A percentile compares a stretch with the other conserved stretches of the same genome.
Conservation (phyloP, 2,113 vertebrate genomes). For the western clawed frog (Xenopus tropicalis) region UCB_Xtro_10.0 CM004446.2:52781501-52782000, state of each 20-base stretch:
- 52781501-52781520: too few species aligned
- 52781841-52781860: not conserved
- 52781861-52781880: too few species aligned
- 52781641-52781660: not conserved
- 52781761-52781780: too few species aligned
- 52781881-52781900: too few species aligned
- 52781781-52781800: not conserved
- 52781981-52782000: too few species aligned
- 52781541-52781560: not conserved
- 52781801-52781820: not conserved
- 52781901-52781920: too few species aligned
- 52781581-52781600: not conserved
- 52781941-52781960: too few species aligned
- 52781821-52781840: not conserved
- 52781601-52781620: not conserved
- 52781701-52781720: slow-evolving; percentile 24
- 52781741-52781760: not conserved
- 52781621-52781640: too few species aligned
- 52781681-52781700: slow-evolving; percentile 9
- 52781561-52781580: not conserved
- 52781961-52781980: too few species aligned
- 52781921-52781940: too few species aligned
- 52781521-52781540: not conserved
- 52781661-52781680: not conserved
- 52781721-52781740: slow-evolving; percentile 22